Evolutionary conservation across 2,888 invertebrate species (phyloP).

Genomic region (Rambutsinella grinnellia): DNA sequence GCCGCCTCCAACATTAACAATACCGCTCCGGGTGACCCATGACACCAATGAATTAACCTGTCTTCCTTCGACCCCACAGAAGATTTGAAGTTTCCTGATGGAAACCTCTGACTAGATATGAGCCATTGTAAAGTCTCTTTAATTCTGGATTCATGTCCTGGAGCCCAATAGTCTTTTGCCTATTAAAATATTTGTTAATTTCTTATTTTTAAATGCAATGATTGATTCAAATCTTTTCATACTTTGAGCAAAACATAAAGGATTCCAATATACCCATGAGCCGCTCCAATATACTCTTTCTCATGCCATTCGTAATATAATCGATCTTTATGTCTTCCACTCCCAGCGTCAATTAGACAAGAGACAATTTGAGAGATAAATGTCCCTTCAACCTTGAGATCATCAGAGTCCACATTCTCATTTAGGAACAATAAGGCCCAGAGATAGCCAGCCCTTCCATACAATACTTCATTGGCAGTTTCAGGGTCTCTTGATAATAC

Average conservation of each 20-base stretch:
- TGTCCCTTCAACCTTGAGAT: constrained; percentile 32
- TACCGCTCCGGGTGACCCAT: constrained; percentile 91
- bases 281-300: constrained; percentile 83
- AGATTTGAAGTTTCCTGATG: constrained; percentile 71
- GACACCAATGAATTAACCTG: constrained; percentile 91
- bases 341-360: constrained; percentile 72
- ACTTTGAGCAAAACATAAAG: constrained; percentile 85
- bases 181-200: constrained; percentile 67
- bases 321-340: constrained; percentile 23
- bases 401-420: constrained; percentile 36
- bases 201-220: too few relatives aligned
- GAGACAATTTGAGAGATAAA: constrained; percentile 72
- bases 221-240: too few relatives aligned
- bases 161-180: constrained; percentile 74
- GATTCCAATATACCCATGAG: constrained; percentile 91
- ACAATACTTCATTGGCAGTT: constrained; percentile 85
- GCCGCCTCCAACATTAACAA: constrained; percentile 78
- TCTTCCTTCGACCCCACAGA: constrained; percentile 80
- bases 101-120: constrained; percentile 67
- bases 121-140: constrained; percentile 79
- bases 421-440: constrained; percentile 83
- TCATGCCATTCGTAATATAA: constrained; percentile 91
- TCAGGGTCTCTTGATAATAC: constrained; percentile 73
- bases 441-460: constrained; percentile 87
- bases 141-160: constrained; percentile 73